A percentile compares a stretch with the other conserved stretches of the same genome.
phyloP scores from a whole-genome alignment of 2,113 vertebrate species.

The Cathartes aura region DNA sequence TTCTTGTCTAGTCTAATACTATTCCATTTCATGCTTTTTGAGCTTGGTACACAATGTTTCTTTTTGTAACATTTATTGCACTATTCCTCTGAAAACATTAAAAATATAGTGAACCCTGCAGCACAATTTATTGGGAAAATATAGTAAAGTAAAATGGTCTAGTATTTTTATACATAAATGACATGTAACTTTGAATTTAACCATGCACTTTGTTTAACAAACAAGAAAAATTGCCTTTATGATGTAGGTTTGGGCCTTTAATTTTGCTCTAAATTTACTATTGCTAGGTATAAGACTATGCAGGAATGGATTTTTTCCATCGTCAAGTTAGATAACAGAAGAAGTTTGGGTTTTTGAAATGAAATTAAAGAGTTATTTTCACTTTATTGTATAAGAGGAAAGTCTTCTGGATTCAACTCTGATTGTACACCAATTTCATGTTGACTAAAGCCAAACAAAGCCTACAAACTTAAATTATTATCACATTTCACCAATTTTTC shows the following conservation, averaged over 20 bases:
- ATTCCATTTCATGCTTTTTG: neutral
- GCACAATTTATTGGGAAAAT: neutral
- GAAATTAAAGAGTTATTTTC: neutral
- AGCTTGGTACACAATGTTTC: neutral
- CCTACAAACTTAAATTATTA: neutral
- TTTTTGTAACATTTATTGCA: neutral
- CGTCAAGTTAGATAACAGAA: neutral
- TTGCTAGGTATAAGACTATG: neutral
- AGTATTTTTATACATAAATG: neutral
- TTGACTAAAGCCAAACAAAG: neutral
- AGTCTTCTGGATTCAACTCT: neutral
- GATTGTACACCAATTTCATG: neutral
- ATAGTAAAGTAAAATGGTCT: neutral
- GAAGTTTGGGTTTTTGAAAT: neutral
- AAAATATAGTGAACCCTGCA: neutral
- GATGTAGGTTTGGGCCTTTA: neutral
- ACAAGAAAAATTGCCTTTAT: neutral
- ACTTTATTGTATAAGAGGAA: neutral
- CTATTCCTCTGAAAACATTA: neutral
- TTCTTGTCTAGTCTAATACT: neutral
- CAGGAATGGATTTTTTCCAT: neutral
- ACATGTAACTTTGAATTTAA: neutral
- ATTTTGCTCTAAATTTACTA: neutral
- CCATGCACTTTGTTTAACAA: neutral
- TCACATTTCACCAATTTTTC: neutral